Evolutionary conservation across 2,113 vertebrate genomes (phyloP).

Genomic region (Pteropus alecto): DNA sequence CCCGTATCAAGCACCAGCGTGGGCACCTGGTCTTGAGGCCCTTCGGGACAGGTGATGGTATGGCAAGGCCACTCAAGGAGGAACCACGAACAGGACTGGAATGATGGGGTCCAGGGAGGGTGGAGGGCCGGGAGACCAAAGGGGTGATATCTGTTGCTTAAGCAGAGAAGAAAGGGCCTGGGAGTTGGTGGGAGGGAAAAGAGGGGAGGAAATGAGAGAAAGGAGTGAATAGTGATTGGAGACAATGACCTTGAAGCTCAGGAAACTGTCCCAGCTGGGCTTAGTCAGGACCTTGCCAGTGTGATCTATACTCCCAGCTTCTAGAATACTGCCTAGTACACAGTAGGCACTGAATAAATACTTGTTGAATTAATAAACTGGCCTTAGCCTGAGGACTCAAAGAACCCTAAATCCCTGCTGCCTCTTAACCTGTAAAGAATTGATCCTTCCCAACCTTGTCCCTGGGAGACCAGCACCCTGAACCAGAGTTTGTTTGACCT

Average conservation of each 20-base stretch:
- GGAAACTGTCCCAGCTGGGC: slow-evolving; percentile 34
- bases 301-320: slow-evolving; percentile 4
- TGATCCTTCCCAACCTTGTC: background rate
- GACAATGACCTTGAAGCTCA: slow-evolving; percentile 49
- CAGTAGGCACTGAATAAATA: background rate
- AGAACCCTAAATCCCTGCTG: background rate
- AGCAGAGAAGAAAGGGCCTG: slow-evolving; percentile 44
- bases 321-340: slow-evolving; percentile 46
- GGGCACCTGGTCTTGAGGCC: slow-evolving; percentile 73
- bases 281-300: background rate
- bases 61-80: slow-evolving; percentile 48
- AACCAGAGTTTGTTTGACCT: background rate
- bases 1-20: slow-evolving; percentile 75
- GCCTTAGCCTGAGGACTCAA: background rate
- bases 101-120: slow-evolving; percentile 34
- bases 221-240: slow-evolving; percentile 36
- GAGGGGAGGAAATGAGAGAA: slow-evolving; percentile 34
- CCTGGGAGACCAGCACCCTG: background rate
- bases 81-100: slow-evolving; percentile 57
- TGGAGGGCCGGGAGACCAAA: slow-evolving; percentile 34
- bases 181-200: slow-evolving; percentile 59
- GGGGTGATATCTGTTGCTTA: slow-evolving; percentile 24
- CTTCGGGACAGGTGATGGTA: slow-evolving; percentile 58
- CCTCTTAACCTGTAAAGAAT: background rate
- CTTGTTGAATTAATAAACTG: slow-evolving; percentile 17